A percentile compares a stretch with the other conserved stretches of the same genome.
phyloP scores from a whole-genome alignment of 64 coral and sea anemone species.

The Actinia tenebrosa region DNA sequence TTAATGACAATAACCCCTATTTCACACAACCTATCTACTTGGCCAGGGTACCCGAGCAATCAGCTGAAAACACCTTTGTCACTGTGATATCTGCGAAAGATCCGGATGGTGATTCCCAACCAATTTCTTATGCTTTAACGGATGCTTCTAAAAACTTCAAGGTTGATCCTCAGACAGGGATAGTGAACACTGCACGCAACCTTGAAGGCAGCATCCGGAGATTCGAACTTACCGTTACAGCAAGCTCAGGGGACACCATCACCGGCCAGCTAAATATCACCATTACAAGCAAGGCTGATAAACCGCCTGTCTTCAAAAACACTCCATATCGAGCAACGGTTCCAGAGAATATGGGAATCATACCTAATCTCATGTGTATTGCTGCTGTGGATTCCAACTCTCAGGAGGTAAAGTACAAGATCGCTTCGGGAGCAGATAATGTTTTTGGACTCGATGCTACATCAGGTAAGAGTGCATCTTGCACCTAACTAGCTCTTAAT shows the following conservation, averaged over 20 bases:
- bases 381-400: conserved; percentile 37
- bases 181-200: conserved; percentile 10
- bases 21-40: conserved; percentile 68
- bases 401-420: conserved; percentile 12
- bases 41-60: conserved; percentile 42
- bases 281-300: conserved; percentile 35
- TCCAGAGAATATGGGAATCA: conserved; percentile 38
- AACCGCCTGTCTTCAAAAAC: conserved; percentile 46
- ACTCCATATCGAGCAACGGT: conserved; percentile 30
- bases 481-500: too few relatives aligned
- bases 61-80: conserved; percentile 35
- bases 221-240: conserved; percentile 23
- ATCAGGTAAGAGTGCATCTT: conserved; percentile 38
- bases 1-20: conserved; percentile 63
- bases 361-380: conserved; percentile 45
- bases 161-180: conserved; percentile 28
- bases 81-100: conserved; percentile 39
- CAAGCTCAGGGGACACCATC: not conserved
- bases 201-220: not conserved
- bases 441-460: conserved; percentile 18
- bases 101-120: not conserved
- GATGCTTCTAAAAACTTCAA: conserved; percentile 2
- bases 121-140: conserved; percentile 13
- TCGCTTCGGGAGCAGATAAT: conserved; percentile 21
- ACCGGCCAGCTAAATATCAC: conserved; percentile 36